Percentiles rank a stretch among this genome's conserved stretches.
phyloP scores from a whole-genome alignment of 2,113 vertebrate species.

The Labeo rohita region DNA sequence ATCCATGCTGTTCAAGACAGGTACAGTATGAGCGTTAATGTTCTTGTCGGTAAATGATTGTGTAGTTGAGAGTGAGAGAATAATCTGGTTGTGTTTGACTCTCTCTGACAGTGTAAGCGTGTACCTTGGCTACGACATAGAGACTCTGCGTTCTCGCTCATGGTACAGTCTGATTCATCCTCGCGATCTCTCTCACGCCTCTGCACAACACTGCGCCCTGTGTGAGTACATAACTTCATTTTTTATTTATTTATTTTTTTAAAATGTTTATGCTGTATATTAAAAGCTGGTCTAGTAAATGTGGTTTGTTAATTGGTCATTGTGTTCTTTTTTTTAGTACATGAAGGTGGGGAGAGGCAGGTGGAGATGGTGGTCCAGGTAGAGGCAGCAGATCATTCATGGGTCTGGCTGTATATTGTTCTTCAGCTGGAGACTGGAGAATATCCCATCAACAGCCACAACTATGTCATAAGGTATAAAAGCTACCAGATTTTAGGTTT shows the following conservation, averaged over 20 bases:
- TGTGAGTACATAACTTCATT: slow-evolving; percentile 76
- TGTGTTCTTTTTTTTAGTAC: slow-evolving; percentile 74
- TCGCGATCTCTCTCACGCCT: slow-evolving; percentile 89
- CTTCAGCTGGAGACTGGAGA: slow-evolving; percentile 84
- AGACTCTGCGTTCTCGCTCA: slow-evolving; percentile 82
- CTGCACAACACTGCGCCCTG: slow-evolving; percentile 85
- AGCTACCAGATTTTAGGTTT: background rate
- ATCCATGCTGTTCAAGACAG: slow-evolving; percentile 83
- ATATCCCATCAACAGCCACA: slow-evolving; percentile 82
- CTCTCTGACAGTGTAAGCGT: slow-evolving; percentile 78
- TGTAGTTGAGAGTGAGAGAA: background rate
- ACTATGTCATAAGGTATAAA: slow-evolving; percentile 88
- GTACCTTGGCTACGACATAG: slow-evolving; percentile 87
- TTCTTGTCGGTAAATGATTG: background rate
- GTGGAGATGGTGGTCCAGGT: slow-evolving; percentile 87
- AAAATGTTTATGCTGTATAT: background rate
- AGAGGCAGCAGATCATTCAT: slow-evolving; percentile 78
- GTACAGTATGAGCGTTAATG: slow-evolving; percentile 66
- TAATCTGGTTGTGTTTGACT: slow-evolving; percentile 2
- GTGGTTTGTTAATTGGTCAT: background rate
- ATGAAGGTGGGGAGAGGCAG: slow-evolving; percentile 81
- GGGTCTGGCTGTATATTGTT: slow-evolving; percentile 89
- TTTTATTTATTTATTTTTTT: background rate
- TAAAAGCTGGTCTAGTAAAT: slow-evolving; percentile 2
- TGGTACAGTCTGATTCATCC: slow-evolving; percentile 93